Conservation (phyloP, 2,888 invertebrate species). For the Linyphia triangularis region DNA sequence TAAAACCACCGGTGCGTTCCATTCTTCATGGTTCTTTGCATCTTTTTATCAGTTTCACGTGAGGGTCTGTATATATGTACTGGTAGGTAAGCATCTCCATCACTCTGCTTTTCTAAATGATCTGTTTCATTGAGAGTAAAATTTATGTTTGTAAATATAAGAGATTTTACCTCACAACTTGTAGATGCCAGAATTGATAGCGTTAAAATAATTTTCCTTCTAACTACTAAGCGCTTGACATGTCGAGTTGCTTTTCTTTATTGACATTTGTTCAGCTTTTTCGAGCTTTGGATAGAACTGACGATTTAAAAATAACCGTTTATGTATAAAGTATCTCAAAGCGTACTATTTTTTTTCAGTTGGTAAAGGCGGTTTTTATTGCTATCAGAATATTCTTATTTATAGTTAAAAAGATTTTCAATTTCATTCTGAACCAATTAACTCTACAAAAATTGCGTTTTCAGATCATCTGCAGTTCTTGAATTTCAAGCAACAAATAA, state of each 20-base stretch:
- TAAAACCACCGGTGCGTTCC: slow-evolving; percentile 32
- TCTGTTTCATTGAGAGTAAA: slow-evolving; percentile 31
- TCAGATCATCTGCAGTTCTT: too few relatives aligned
- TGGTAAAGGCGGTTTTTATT: background rate
- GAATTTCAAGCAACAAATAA: too few relatives aligned
- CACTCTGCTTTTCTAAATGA: slow-evolving; percentile 51
- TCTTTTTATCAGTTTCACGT: slow-evolving; percentile 26
- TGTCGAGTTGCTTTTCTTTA: background rate
- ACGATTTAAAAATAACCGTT: background rate
- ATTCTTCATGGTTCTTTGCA: slow-evolving; percentile 43
- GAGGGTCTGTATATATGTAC: background rate
- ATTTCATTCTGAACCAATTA: too few relatives aligned
- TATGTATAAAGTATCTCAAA: background rate
- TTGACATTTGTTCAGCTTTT: background rate
- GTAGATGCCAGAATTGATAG: background rate
- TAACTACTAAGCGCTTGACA: background rate
- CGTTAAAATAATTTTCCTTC: background rate
- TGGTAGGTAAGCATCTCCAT: background rate
- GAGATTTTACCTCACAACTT: background rate
- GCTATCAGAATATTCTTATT: too few relatives aligned
- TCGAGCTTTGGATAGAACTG: background rate
- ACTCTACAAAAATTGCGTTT: too few relatives aligned
- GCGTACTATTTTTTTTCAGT: background rate
- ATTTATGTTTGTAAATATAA: slow-evolving; percentile 11
- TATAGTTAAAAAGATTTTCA: too few relatives aligned